phyloP scores from a whole-genome alignment of 2,797 vertebrate genomes.

The Pelodytes ibericus region DNA sequence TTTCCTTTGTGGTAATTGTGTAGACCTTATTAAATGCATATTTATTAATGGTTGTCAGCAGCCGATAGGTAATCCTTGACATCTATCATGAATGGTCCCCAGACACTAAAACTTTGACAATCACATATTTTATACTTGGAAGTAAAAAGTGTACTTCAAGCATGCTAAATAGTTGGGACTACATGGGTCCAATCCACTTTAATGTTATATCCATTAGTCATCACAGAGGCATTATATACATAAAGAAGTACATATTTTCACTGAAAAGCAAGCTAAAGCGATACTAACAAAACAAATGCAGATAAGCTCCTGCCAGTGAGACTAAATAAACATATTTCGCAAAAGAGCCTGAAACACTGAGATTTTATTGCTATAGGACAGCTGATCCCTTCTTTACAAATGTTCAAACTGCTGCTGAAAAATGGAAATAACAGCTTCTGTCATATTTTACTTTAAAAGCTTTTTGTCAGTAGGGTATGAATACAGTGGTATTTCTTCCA shows the following conservation, averaged over 20 bases:
- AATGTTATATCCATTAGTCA: not conserved
- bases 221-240: not conserved
- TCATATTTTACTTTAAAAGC: constrained; percentile 49
- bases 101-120: too few relatives aligned
- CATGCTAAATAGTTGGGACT: too few relatives aligned
- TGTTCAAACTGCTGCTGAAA: constrained; percentile 23
- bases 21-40: too few relatives aligned
- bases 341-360: not conserved
- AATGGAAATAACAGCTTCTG: constrained; percentile 29
- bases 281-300: constrained; percentile 7
- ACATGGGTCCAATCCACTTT: not conserved
- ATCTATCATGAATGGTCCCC: too few relatives aligned
- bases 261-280: not conserved
- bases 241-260: constrained; percentile 1
- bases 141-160: too few relatives aligned
- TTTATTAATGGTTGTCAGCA: too few relatives aligned
- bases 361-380: constrained; percentile 15
- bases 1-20: too few relatives aligned
- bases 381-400: constrained; percentile 31
- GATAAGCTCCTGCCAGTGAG: constrained; percentile 9
- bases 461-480: constrained; percentile 42
- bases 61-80: too few relatives aligned
- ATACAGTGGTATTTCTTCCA: constrained; percentile 22
- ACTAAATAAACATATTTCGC: constrained; percentile 30
- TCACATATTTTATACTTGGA: too few relatives aligned